A percentile compares a stretch with the other conserved stretches of the same genome.
These are phyloP conservation scores for Lepilemur ruficaudatus DNA, from an alignment of 2,797 vertebrate genomes.

Conservation along the genomic window DNA sequence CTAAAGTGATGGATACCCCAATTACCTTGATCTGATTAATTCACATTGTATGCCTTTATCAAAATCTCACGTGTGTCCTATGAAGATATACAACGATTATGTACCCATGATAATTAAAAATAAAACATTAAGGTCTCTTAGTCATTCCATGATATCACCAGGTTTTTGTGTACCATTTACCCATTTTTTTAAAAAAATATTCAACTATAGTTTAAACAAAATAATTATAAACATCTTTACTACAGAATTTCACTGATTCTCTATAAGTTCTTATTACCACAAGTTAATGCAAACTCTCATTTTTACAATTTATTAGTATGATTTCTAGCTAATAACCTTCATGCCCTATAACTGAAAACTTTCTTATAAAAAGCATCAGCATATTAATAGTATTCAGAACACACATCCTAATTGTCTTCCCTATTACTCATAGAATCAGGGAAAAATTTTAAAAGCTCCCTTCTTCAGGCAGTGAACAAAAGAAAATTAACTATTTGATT, in stretches of 20 bases:
- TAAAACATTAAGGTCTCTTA: background rate
- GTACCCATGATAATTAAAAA: background rate
- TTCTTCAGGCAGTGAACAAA: background rate
- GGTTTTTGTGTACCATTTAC: background rate
- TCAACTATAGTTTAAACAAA: background rate
- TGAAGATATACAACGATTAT: background rate
- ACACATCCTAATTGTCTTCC: background rate
- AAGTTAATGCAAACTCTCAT: background rate
- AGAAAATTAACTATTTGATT: background rate
- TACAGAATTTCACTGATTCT: background rate
- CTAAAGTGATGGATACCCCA: background rate
- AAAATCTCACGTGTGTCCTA: background rate
- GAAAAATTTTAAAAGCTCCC: background rate
- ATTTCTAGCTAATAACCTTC: background rate
- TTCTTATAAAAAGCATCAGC: background rate
- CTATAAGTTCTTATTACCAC: background rate
- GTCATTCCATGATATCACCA: background rate
- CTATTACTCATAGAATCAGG: conserved; percentile 11
- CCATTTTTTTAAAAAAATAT: conserved; percentile 35
- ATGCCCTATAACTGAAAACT: background rate
- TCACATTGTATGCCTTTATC: background rate
- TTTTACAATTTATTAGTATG: background rate
- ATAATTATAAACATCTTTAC: background rate
- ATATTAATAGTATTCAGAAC: conserved; percentile 7
- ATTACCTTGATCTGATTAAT: background rate